These are phyloP conservation scores for Deladenus siricidicola DNA, from an alignment of 2,888 invertebrate species.

Conservation along the genomic window DNA sequence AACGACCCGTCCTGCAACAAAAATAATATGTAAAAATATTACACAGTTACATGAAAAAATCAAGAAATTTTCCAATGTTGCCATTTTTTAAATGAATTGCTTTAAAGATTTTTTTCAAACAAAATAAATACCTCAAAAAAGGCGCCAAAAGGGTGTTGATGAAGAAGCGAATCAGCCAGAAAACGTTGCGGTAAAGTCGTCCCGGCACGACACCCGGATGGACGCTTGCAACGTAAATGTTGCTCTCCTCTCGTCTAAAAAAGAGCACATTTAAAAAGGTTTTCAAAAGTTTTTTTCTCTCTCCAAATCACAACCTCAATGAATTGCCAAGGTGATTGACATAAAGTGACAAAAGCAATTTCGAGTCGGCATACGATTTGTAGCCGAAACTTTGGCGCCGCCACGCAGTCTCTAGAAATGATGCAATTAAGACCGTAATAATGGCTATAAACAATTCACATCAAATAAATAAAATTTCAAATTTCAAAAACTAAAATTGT, in stretches of 20 bases:
- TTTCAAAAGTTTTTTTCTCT: not conserved
- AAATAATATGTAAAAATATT: too few species aligned
- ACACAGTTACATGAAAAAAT: too few species aligned
- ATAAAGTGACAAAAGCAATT: constrained; percentile 16
- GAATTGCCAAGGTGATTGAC: constrained; percentile 7
- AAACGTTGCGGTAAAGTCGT: constrained; percentile 19
- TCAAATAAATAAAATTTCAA: too few species aligned
- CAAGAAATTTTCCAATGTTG: too few species aligned
- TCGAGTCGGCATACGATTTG: constrained; percentile 25
- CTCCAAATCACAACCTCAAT: constrained; percentile 3
- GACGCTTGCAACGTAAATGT: constrained; percentile 12
- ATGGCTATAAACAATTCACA: too few species aligned
- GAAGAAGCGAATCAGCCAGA: constrained; percentile 15
- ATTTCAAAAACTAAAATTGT: too few species aligned
- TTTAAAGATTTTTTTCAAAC: too few species aligned
- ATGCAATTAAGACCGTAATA: too few species aligned
- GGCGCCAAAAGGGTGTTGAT: constrained; percentile 16
- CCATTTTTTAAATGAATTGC: too few species aligned
- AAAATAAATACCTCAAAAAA: constrained; percentile 20
- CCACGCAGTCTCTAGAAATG: constrained; percentile 9
- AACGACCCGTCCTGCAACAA: too few species aligned
- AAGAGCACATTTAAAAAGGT: not conserved
- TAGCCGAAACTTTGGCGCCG: constrained; percentile 22
- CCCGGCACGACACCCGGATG: constrained; percentile 27
- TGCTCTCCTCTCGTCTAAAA: constrained; percentile 6